Base-by-base conservation (phyloP, 2,797 vertebrate genomes). In the Gila robusta region DNA sequence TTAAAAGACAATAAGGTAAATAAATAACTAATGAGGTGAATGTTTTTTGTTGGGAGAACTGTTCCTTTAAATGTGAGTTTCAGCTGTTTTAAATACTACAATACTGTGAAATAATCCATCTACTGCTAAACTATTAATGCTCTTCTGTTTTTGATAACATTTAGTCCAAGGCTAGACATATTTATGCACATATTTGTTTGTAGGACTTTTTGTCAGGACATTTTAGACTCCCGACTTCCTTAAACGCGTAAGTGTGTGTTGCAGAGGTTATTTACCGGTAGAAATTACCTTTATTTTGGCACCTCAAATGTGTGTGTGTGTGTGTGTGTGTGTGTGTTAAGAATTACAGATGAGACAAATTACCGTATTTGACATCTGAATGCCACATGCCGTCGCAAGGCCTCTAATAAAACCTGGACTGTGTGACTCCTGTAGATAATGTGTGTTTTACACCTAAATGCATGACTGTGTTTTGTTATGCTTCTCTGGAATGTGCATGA, bases 301-400 rank as follows among this genome's bases (percentile, higher is more conserved):
- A 84, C 49, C 64, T 81, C 35, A 28, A 66, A 59, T 74, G n/a
- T 81, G 19, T 76, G 23, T 81, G 19, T 80, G 12, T 80, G 23
- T 74, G n/a, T n/a, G n/a, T n/a, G n/a, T n/a, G n/a, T 77, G 19
- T 80, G 23, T 81, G 26, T 86, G 56, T 73, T 84, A 81, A 49
- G 64, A 70, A 78, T 87, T 11, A 82, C 73, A 79, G 56, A 71
- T 62, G 71, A 82, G 77, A 70, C 26, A 47, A 84, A 89, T 83
- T 19, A 87, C 83, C 41, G 37, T 87, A 21, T 72, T 89, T 84
- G 70, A 4, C 66, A 41, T 62, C 78, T 81, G 66, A 87, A 49
- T 54, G 67, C 41, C 49, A 67, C 76, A 39, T 17, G 37, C 74
- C 41, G 12, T 52, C 49, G 8, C n/a, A 41, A 67, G 49, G 79